Base-by-base conservation (phyloP, 2,113 vertebrate species). In the Anser brachyrhynchus region DNA sequence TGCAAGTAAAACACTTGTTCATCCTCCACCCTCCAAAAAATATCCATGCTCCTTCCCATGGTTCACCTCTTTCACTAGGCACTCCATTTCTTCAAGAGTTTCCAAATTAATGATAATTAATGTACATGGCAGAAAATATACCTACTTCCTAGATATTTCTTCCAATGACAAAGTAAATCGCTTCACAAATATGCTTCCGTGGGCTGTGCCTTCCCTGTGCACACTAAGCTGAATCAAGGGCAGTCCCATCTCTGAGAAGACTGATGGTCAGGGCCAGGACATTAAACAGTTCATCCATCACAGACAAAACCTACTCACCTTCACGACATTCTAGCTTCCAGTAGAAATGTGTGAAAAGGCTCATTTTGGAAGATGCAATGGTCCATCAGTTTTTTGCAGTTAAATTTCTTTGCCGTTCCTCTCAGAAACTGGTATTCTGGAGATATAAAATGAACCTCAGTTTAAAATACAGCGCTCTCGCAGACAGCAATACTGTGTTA, bases 361-460 rank as follows among this genome's bases (percentile, higher is more conserved):
- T 97, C 96, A 96, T 96, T 94, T 69, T 7, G 57, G 37, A 78
- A 92, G 85, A 64, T n/a, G 89, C 59, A 96, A 87, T 55, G 88
- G 86, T 95, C 97, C 96, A 97, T 96, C 67, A 25, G 90, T 49
- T 95, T 95, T 90, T 61, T 94, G 67, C 65, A 10, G 3, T 88
- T 73, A 69, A 16, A 5, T 55, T 59, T 71, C 75, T 89, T 20
- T 73, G 76, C 33, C 58, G 14, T 73, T 93, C 59, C 28, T 76
- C 57, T 70, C 87, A 74, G 54, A 77, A 91, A 83, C 5, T 31
- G 88, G 49, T 88, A 62, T 59, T 93, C 94, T 96, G 55, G 59
- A 89, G 90, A 94, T 29, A 91, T 3, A 92, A 90, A 85, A 92
- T 89, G 49, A 93, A 83, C 29, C 74, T 78, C 61, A 57, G 64